Base-by-base conservation (phyloP, 1,140 invertebrate species). In the Antheraea pernyi region DNA sequence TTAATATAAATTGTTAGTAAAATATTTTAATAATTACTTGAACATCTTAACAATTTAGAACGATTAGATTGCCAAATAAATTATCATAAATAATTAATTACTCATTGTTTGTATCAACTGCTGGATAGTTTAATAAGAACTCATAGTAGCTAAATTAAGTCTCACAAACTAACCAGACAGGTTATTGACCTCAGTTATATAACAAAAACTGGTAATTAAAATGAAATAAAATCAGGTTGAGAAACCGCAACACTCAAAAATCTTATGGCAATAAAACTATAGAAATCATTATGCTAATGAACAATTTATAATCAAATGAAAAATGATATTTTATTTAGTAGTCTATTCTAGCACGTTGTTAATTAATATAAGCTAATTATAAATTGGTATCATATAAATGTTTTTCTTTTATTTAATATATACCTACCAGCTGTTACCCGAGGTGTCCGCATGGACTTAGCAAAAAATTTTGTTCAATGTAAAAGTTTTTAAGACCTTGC, bases 271-370 rank as follows among this genome's bases (percentile, higher is more conserved):
- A 63, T 63, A 63, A 63, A 63, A 63, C 30, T 37, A 4, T 60
- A 37, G 59, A 9, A 62, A 18, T 60, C 70, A 75, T 75, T 70
- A 75, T 70, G 64, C 60, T 72, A 72, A 75, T 71, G 9, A 72
- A 59, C 46, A 70, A 70, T 72, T 75, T 70, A 75, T 70, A 72
- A 64, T 65, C 67, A 53, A 68, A 70, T 72, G 37, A 67, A 66
- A 75, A 69, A 61, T 68, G 7, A 66, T 59, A 53, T 36, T n/a
- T n/a, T 53, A 53, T 63, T 63, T 37, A 63, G 36, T 11, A 63
- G 42, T n/a, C 16, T 64, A 37, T 65, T 65, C 39, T 65, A 18
- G 64, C 64, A 42, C 62, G 4, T 8, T 65, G 19, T 65, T 65
- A 65, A 65, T 65, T 65, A 65, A 63, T 63, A 18, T 18, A 63